Conservation (phyloP, 1,140 invertebrate genomes). For the Anthonomus grandis region DNA sequence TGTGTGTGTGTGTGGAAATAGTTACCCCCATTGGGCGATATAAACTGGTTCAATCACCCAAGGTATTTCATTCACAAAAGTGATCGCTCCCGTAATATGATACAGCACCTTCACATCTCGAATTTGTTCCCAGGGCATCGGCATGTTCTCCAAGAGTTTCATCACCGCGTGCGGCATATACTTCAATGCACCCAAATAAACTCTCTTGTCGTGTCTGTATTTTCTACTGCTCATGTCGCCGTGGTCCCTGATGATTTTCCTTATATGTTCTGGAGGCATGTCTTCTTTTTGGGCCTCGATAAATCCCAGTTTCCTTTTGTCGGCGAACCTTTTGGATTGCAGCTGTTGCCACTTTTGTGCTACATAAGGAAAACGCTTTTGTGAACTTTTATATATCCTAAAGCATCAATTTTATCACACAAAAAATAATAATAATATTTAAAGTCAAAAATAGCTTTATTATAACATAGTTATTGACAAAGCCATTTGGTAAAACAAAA, state of each 20-base stretch:
- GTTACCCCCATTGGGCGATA: conserved; percentile 98
- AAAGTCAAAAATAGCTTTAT: background rate
- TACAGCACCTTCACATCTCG: conserved; percentile 96
- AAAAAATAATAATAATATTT: background rate
- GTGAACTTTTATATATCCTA: background rate
- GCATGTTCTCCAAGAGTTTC: conserved; percentile 99
- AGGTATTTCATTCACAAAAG: conserved; percentile 99
- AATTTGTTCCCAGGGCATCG: conserved; percentile 99
- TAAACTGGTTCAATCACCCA: conserved; percentile 99
- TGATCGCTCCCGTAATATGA: conserved; percentile 99
- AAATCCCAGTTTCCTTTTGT: conserved; percentile 98
- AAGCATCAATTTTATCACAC: too few relatives aligned
- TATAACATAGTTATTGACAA: too few relatives aligned
- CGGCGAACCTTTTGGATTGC: conserved; percentile 95
- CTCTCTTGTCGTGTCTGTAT: conserved; percentile 97
- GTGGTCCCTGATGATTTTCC: conserved; percentile 99
- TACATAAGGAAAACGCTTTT: too few relatives aligned
- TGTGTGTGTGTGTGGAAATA: conserved; percentile 3
- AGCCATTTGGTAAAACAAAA: too few relatives aligned
- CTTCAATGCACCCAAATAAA: conserved; percentile 96
- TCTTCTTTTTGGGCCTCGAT: conserved; percentile 99
- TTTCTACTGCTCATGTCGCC: conserved; percentile 99
- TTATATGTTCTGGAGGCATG: conserved; percentile 98
- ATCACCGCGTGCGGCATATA: conserved; percentile 99
- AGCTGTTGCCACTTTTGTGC: conserved; percentile 98